A percentile compares a stretch with the other conserved stretches of the same genome.
phyloP scores from a whole-genome alignment of 2,113 vertebrate genomes.

The Otocyon megalotis region DNA sequence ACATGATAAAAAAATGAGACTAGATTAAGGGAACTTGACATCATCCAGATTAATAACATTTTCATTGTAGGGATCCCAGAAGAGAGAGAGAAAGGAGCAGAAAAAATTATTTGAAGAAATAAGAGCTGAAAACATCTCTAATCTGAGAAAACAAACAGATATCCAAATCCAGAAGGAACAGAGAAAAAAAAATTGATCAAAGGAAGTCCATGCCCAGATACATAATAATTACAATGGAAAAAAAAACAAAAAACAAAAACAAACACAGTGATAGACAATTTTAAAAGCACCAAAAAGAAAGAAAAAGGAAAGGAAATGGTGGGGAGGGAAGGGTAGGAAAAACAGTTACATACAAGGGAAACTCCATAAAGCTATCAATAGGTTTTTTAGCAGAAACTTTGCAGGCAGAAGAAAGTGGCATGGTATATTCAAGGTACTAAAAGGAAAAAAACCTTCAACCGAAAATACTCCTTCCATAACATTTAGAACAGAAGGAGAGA shows the following conservation, averaged over 20 bases:
- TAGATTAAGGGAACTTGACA: not conserved
- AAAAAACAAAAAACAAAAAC: not conserved
- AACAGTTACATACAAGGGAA: not conserved
- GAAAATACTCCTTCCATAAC: not conserved
- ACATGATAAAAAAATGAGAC: not conserved
- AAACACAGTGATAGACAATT: not conserved
- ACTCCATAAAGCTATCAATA: not conserved
- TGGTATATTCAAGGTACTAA: not conserved
- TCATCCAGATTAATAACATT: not conserved
- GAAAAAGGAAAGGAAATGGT: no score
- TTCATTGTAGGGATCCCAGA: not conserved
- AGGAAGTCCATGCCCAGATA: not conserved
- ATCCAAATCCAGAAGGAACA: not conserved
- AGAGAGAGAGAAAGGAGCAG: not conserved
- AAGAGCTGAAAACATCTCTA: not conserved
- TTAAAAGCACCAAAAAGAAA: not conserved
- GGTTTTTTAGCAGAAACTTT: not conserved
- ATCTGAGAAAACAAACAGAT: not conserved
- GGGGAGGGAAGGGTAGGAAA: not conserved
- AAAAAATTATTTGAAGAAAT: not conserved
- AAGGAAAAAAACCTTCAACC: not conserved
- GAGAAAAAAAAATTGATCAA: not conserved
- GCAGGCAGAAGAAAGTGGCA: not conserved
- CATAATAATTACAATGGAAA: not conserved
- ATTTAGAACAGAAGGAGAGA: not conserved